A percentile compares a stretch with the other conserved stretches of the same genome.
phyloP scores from a whole-genome alignment of 2,797 vertebrate genomes.

The Tokudaia tokunoshimensis region DNA sequence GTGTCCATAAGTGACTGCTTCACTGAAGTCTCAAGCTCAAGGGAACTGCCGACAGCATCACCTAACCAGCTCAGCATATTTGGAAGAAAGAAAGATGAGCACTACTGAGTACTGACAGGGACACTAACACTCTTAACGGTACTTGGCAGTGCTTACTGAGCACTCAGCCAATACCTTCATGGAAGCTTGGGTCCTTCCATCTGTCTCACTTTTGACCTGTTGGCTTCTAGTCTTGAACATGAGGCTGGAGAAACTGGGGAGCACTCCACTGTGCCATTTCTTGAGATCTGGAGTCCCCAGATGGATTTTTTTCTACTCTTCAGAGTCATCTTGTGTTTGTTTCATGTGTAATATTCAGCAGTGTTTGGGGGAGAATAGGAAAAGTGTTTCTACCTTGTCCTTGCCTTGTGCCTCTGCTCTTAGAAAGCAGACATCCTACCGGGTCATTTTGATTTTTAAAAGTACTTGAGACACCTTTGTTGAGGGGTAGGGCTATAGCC shows the following conservation, averaged over 20 bases:
- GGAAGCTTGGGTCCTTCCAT: not conserved
- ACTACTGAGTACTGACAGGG: not conserved
- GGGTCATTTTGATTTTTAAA: not conserved
- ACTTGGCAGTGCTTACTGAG: not conserved
- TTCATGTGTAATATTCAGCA: not conserved
- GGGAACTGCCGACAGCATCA: not conserved
- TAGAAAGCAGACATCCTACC: not conserved
- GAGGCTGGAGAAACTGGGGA: not conserved
- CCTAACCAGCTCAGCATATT: not conserved
- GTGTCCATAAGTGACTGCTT: not conserved
- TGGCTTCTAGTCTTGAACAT: not conserved
- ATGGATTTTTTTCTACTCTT: not conserved
- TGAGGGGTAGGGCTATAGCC: not conserved
- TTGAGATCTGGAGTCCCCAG: not conserved
- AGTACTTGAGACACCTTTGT: not conserved
- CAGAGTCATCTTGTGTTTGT: not conserved
- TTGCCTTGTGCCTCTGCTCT: not conserved
- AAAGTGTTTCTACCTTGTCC: not conserved
- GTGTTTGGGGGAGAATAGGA: not conserved
- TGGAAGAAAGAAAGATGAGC: not conserved
- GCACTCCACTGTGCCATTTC: not conserved
- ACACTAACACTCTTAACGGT: not conserved
- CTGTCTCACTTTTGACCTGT: not conserved
- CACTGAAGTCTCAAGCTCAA: not conserved
- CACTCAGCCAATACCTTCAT: too few species aligned